Percentiles rank a stretch among this genome's conserved stretches.
These are phyloP conservation scores for Thalpophila matura DNA, from an alignment of 2,888 invertebrate species.

Conservation along the genomic window DNA sequence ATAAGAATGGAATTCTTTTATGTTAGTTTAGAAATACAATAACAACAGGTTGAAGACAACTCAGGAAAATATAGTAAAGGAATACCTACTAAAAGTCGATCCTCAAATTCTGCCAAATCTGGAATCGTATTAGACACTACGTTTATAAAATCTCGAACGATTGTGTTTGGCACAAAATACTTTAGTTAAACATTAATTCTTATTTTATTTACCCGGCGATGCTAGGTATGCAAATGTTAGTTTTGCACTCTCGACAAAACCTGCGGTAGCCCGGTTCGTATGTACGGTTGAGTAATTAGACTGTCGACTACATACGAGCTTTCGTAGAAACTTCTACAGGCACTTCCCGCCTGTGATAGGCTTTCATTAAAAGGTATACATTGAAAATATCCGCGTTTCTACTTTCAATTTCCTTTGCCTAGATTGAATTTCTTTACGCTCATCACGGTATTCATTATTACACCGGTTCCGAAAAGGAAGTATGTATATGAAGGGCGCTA, in stretches of 20 bases:
- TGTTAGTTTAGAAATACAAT: not conserved
- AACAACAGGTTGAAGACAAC: not conserved
- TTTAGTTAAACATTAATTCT: no score
- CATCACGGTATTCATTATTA: conserved; percentile 23
- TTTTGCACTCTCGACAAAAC: conserved; percentile 13
- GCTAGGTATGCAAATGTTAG: conserved; percentile 14
- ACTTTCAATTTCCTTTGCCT: conserved; percentile 39
- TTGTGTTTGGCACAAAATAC: not conserved
- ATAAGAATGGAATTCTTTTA: not conserved
- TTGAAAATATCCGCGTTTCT: conserved; percentile 31
- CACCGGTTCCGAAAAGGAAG: conserved; percentile 4
- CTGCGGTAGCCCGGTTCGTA: not conserved
- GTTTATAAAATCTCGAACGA: not conserved
- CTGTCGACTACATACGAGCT: conserved; percentile 33
- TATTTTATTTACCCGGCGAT: not conserved
- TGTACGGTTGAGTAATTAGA: conserved; percentile 46
- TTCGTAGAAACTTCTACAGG: conserved; percentile 39
- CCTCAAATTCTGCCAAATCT: not conserved
- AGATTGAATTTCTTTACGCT: conserved; percentile 41
- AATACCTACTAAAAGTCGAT: not conserved
- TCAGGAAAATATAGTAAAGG: not conserved
- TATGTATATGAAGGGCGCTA: not conserved
- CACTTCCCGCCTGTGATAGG: conserved; percentile 43
- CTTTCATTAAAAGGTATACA: conserved; percentile 49
- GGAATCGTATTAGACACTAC: not conserved